Evolutionary conservation across 2,113 vertebrate genomes (phyloP).

Genomic region (Tiliqua scincoides): DNA sequence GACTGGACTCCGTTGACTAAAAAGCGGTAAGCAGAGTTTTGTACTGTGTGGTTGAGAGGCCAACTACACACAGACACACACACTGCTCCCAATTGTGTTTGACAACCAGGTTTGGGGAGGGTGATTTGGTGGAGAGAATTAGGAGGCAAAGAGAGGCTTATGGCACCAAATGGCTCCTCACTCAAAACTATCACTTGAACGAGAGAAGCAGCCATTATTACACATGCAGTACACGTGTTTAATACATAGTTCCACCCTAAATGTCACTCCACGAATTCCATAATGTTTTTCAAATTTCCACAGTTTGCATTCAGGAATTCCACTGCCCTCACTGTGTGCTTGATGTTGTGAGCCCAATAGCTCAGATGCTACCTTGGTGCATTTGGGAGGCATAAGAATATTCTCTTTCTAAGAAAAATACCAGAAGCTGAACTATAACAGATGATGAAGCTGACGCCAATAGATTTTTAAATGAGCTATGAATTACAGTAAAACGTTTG

Average conservation of each 20-base stretch:
- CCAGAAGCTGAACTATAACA: neutral
- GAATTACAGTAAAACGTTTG: neutral
- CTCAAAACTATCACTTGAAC: no score
- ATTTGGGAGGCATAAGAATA: constrained; percentile 7
- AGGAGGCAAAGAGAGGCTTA: neutral
- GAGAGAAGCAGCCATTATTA: no score
- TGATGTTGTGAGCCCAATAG: constrained; percentile 41
- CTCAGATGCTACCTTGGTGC: constrained; percentile 24
- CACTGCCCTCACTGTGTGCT: constrained; percentile 48
- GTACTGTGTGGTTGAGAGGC: constrained; percentile 34
- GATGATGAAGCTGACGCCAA: constrained; percentile 19
- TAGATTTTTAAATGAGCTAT: neutral
- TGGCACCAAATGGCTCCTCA: no score
- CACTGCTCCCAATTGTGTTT: neutral
- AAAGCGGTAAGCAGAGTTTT: constrained; percentile 51
- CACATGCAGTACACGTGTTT: neutral
- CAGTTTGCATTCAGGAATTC: constrained; percentile 70
- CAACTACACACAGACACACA: constrained; percentile 32
- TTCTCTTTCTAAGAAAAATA: neutral
- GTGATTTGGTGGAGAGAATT: neutral
- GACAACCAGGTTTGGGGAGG: no score
- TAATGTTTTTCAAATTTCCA: constrained; percentile 68
- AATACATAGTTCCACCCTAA: neutral
- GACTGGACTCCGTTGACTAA: constrained; percentile 35
- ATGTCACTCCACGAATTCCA: constrained; percentile 2